Percentiles rank a stretch among this genome's conserved stretches.
These are phyloP conservation scores for Eurois occulta DNA, from an alignment of 2,888 invertebrate species.

Conservation along the genomic window DNA sequence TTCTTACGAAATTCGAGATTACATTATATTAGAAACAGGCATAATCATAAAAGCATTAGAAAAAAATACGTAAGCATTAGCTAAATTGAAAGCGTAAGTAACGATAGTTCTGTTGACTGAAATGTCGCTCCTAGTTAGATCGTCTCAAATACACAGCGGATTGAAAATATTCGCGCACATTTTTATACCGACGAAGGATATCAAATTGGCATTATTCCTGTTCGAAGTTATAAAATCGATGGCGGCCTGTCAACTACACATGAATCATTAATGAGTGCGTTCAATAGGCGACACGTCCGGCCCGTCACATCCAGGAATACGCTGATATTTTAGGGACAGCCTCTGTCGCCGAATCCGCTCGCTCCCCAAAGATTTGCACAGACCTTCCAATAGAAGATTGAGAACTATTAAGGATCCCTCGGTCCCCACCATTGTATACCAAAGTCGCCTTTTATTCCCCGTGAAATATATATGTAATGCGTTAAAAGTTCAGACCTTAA, in stretches of 20 bases:
- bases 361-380: constrained; percentile 75
- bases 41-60: neutral
- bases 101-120: constrained; percentile 22
- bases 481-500: constrained; percentile 66
- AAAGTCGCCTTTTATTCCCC: constrained; percentile 68
- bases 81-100: constrained; percentile 19
- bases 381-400: constrained; percentile 76
- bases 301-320: constrained; percentile 65
- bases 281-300: constrained; percentile 56
- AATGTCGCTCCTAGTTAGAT: constrained; percentile 11
- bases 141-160: constrained; percentile 17
- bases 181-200: constrained; percentile 34
- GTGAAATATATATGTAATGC: constrained; percentile 69
- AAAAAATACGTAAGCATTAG: constrained; percentile 2
- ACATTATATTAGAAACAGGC: neutral
- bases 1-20: neutral
- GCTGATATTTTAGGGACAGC: constrained; percentile 66
- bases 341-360: constrained; percentile 50
- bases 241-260: constrained; percentile 65
- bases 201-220: constrained; percentile 51
- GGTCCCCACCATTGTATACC: constrained; percentile 70
- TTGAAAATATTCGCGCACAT: constrained; percentile 39
- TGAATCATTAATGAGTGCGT: constrained; percentile 69
- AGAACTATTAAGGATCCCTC: constrained; percentile 77
- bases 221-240: constrained; percentile 54